Evolutionary conservation across 1,140 invertebrate genomes (phyloP).

Genomic region (Cyclina sinensis): DNA sequence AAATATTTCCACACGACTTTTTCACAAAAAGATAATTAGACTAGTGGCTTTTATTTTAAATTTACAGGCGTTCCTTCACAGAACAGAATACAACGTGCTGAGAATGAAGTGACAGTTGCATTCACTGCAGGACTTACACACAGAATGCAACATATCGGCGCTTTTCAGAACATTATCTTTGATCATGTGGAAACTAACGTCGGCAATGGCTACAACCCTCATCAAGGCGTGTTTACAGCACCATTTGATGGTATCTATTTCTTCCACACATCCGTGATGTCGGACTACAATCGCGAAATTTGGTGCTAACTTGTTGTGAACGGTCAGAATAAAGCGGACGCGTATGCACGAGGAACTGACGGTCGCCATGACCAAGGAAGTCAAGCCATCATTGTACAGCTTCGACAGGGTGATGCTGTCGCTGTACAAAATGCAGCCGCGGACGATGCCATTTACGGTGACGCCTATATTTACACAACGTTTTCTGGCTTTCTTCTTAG

Average conservation of each 20-base stretch:
- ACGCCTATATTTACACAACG: not conserved
- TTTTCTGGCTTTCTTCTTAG: slow-evolving; percentile 18
- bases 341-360: not conserved
- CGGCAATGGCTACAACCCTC: slow-evolving; percentile 33
- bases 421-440: not conserved
- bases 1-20: too few species aligned
- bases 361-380: not conserved
- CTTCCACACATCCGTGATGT: not conserved
- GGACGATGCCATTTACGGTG: not conserved
- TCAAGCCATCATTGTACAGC: not conserved
- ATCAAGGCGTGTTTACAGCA: slow-evolving; percentile 36
- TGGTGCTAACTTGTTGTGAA: slow-evolving; percentile 5
- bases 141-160: not conserved
- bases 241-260: slow-evolving; percentile 28
- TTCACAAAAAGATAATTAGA: too few species aligned
- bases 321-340: not conserved
- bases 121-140: slow-evolving; percentile 28
- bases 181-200: slow-evolving; percentile 24
- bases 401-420: slow-evolving; percentile 13
- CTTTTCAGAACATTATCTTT: slow-evolving; percentile 20
- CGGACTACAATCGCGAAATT: not conserved
- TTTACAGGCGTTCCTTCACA: not conserved
- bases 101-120: not conserved
- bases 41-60: too few species aligned
- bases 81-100: not conserved